Conservation (phyloP, 2,888 invertebrate genomes). For the Stenchaetothrips biformis region DNA sequence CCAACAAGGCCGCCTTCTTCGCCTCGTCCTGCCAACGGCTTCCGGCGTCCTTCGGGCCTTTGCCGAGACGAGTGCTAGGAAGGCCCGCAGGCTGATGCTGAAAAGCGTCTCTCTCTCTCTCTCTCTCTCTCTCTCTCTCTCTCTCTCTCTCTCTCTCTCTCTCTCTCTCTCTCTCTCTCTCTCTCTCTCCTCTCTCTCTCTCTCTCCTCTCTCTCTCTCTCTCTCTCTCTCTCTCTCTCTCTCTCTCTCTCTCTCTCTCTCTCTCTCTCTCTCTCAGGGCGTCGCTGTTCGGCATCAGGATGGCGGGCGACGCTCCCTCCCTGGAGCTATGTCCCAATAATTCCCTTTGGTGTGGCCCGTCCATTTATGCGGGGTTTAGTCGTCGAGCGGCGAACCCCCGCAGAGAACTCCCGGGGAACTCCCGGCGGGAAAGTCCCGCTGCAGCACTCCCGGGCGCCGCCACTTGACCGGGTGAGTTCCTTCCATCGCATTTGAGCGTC, state of each 20-base stretch:
- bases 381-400: background rate
- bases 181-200: constrained; percentile 15
- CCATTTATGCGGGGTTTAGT: background rate
- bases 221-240: background rate
- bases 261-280: background rate
- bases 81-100: too few species aligned
- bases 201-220: constrained; percentile 7
- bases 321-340: background rate
- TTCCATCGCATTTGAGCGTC: too few species aligned
- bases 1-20: too few species aligned
- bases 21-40: too few species aligned
- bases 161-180: constrained; percentile 6
- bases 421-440: too few species aligned
- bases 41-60: too few species aligned
- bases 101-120: too few species aligned
- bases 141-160: background rate
- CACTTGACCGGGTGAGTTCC: too few species aligned
- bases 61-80: too few species aligned
- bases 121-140: too few species aligned
- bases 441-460: too few species aligned
- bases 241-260: constrained; percentile 10
- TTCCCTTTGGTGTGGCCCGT: background rate
- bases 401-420: background rate
- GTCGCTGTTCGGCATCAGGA: background rate
- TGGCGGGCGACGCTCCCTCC: background rate